Evolutionary conservation across 2,888 invertebrate species (phyloP).

Genomic region (Agrilus mali): DNA sequence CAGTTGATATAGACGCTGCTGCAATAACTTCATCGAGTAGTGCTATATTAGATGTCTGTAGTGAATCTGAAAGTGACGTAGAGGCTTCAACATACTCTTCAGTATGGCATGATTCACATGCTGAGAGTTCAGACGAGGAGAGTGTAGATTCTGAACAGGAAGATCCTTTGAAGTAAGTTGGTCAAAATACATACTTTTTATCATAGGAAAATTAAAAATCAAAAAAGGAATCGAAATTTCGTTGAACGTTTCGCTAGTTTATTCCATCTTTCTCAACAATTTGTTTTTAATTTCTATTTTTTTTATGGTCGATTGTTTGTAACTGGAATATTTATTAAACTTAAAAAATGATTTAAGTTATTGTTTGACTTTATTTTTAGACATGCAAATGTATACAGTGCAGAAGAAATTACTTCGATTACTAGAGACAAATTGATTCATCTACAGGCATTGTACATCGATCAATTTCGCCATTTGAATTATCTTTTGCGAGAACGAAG

Average conservation of each 20-base stretch:
- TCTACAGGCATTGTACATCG: constrained; percentile 69
- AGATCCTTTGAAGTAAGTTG: constrained; percentile 58
- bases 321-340: background rate
- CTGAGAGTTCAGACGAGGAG: constrained; percentile 63
- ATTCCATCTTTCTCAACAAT: too few species aligned
- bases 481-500: constrained; percentile 58
- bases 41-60: constrained; percentile 54
- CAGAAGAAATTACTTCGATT: constrained; percentile 72
- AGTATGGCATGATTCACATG: constrained; percentile 50
- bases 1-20: constrained; percentile 41
- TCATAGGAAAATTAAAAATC: too few species aligned
- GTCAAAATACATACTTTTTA: too few species aligned
- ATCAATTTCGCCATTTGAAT: constrained; percentile 67
- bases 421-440: constrained; percentile 62
- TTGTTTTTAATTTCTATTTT: too few species aligned
- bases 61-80: constrained; percentile 62
- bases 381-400: constrained; percentile 79
- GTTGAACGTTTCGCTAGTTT: too few species aligned
- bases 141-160: constrained; percentile 65
- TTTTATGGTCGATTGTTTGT: too few species aligned
- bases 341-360: constrained; percentile 11
- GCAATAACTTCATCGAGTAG: constrained; percentile 40
- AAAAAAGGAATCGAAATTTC: too few species aligned
- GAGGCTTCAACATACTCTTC: constrained; percentile 50
- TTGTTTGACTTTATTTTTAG: constrained; percentile 44